Evolutionary conservation across 2,888 invertebrate species (phyloP).

Genomic region (Noctua pronuba): DNA sequence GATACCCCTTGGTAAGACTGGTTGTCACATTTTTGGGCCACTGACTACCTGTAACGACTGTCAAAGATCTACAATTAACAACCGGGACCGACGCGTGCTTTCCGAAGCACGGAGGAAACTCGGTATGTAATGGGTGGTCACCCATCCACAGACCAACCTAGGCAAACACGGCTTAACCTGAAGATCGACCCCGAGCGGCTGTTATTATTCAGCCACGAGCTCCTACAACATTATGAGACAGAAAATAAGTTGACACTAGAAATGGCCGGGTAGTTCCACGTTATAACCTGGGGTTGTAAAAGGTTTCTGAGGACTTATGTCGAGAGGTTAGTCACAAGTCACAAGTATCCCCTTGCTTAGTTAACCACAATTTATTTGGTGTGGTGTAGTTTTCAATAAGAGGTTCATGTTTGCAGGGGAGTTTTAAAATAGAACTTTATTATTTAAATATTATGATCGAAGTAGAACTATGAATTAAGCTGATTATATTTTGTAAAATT

Average conservation of each 20-base stretch:
- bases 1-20: no score
- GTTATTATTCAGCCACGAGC: no score
- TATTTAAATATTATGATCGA: background rate
- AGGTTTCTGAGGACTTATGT: background rate
- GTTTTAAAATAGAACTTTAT: background rate
- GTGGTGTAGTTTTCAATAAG: background rate
- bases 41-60: no score
- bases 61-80: no score
- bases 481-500: background rate
- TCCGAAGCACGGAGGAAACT: no score
- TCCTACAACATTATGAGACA: background rate
- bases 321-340: background rate
- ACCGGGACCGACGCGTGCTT: no score
- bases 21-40: no score
- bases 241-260: background rate
- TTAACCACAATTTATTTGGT: background rate
- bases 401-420: background rate
- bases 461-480: background rate
- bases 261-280: background rate
- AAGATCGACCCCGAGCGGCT: no score
- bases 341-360: background rate
- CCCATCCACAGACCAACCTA: no score
- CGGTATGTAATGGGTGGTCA: no score
- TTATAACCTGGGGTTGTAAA: background rate
- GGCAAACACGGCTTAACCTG: no score